Evolutionary conservation across 2,797 vertebrate species (phyloP).

Genomic region (Poeciliopsis gracilis): DNA sequence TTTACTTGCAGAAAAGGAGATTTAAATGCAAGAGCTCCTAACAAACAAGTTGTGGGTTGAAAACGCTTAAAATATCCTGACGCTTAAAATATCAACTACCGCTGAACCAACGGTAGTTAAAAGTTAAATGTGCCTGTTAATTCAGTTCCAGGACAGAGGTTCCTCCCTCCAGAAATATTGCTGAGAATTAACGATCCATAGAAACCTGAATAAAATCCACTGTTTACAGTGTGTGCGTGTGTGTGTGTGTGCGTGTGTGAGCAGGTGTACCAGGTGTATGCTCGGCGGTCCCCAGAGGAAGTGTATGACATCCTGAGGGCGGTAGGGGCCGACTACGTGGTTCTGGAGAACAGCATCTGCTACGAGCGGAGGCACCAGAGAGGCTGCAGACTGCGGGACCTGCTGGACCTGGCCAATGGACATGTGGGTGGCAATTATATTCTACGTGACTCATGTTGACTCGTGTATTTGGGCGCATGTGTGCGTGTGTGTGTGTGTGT

Average conservation of each 20-base stretch:
- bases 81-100: too few relatives aligned
- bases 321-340: conserved; percentile 88
- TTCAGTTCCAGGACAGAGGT: conserved; percentile 32
- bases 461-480: neutral
- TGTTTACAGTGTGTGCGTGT: conserved; percentile 7
- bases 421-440: conserved; percentile 84
- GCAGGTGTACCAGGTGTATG: conserved; percentile 96
- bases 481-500: neutral
- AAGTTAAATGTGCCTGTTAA: conserved; percentile 26
- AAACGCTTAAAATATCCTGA: neutral
- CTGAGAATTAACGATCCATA: neutral
- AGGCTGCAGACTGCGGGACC: conserved; percentile 92
- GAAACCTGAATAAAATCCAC: conserved; percentile 5
- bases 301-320: conserved; percentile 85
- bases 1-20: neutral
- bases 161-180: conserved; percentile 19
- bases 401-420: conserved; percentile 92
- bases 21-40: neutral
- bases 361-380: conserved; percentile 89
- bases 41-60: neutral
- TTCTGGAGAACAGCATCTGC: conserved; percentile 97
- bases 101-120: conserved; percentile 30
- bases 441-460: conserved; percentile 31
- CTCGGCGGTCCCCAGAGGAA: conserved; percentile 85
- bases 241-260: neutral